A percentile compares a stretch with the other conserved stretches of the same genome.
These are phyloP conservation scores for Mycogona germanica DNA, from an alignment of 2,888 invertebrate species.

Conservation along the genomic window DNA sequence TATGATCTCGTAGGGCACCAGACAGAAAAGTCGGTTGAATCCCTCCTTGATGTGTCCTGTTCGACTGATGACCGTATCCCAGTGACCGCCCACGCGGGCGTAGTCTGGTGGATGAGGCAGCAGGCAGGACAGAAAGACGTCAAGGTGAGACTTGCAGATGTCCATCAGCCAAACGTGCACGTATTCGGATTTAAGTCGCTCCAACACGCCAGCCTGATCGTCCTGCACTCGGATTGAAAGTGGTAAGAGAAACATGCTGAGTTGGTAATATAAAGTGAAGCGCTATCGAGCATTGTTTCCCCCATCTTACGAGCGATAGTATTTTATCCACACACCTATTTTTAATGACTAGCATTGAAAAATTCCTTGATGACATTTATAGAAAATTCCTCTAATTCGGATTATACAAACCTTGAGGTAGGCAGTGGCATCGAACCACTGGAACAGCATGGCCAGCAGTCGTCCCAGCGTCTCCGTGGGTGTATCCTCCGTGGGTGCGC, in stretches of 20 bases:
- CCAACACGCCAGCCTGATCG: conserved; percentile 66
- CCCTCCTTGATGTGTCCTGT: conserved; percentile 92
- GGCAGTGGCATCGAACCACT: conserved; percentile 98
- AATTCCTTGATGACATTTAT: too few relatives aligned
- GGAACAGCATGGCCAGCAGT: conserved; percentile 89
- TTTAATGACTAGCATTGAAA: too few relatives aligned
- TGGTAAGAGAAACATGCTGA: background rate
- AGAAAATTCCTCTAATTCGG: too few relatives aligned
- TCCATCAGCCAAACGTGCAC: conserved; percentile 84
- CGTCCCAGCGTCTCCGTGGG: conserved; percentile 57
- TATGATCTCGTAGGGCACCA: conserved; percentile 96
- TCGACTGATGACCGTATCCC: conserved; percentile 66
- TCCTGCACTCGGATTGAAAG: conserved; percentile 31
- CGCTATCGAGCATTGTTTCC: too few relatives aligned
- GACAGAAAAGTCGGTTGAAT: conserved; percentile 79
- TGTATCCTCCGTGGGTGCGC: conserved; percentile 37
- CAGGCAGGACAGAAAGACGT: conserved; percentile 82
- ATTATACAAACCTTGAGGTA: conserved; percentile 81
- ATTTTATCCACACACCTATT: too few relatives aligned
- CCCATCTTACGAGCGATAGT: too few relatives aligned
- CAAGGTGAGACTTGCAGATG: conserved; percentile 69
- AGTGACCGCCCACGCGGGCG: conserved; percentile 90
- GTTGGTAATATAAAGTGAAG: too few relatives aligned
- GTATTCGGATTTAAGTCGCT: conserved; percentile 81
- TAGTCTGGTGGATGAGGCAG: conserved; percentile 94